Evolutionary conservation across 2,113 vertebrate species (phyloP).

Genomic region (Campylorhamphus procurvoides): DNA sequence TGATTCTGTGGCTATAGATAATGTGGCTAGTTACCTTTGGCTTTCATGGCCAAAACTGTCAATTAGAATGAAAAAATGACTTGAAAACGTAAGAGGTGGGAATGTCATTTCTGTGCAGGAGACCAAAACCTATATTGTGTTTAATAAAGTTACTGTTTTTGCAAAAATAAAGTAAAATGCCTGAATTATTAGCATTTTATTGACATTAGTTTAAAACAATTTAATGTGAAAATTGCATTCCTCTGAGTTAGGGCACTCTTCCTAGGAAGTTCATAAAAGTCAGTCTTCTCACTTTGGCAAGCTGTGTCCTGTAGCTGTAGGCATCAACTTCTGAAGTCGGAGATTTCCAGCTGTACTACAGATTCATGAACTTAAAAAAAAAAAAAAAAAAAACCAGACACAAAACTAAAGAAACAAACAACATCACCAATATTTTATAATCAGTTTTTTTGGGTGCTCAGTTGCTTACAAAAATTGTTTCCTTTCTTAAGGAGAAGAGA

Average conservation of each 20-base stretch:
- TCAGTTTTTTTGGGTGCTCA: background rate
- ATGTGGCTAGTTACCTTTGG: background rate
- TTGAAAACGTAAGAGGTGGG: background rate
- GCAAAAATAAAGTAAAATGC: background rate
- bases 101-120: background rate
- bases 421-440: fast-evolving
- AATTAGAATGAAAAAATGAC: background rate
- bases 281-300: background rate
- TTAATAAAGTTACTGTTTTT: background rate
- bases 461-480: background rate
- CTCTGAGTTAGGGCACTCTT: background rate
- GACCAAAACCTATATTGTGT: background rate
- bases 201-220: background rate
- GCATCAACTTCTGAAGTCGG: background rate
- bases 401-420: background rate
- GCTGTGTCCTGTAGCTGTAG: background rate
- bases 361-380: background rate
- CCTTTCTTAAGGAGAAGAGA: background rate
- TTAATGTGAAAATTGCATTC: background rate
- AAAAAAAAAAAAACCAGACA: background rate
- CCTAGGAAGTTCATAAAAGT: background rate
- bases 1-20: background rate
- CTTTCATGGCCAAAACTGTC: background rate
- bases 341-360: background rate
- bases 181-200: background rate